Percentiles rank a stretch among this genome's conserved stretches.
Conservation (phyloP, 2,888 invertebrate genomes). For the Chloroclystis v-ata region DNA sequence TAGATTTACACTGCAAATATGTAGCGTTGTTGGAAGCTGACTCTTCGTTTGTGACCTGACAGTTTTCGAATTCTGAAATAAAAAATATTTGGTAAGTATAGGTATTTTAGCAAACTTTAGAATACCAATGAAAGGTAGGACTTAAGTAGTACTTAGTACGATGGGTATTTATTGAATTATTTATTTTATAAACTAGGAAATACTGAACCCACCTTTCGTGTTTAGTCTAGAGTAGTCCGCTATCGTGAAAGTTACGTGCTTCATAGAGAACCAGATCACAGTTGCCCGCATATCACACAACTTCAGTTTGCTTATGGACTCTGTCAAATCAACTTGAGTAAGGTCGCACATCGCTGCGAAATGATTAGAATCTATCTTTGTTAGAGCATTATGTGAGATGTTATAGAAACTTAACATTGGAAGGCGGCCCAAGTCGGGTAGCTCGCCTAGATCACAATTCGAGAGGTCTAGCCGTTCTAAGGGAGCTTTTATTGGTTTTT, state of each 20-base stretch:
- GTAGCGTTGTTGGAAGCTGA: conserved; percentile 48
- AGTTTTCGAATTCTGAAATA: conserved; percentile 59
- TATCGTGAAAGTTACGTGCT: conserved; percentile 49
- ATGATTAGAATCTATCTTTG: conserved; percentile 62
- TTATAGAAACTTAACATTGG: conserved; percentile 80
- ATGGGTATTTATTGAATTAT: no score
- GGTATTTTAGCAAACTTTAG: not conserved
- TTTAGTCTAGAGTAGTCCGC: conserved; percentile 59
- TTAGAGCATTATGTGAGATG: conserved; percentile 79
- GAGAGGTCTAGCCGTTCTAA: conserved; percentile 79
- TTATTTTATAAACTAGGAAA: no score
- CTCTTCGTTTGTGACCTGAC: conserved; percentile 39
- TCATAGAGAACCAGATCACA: conserved; percentile 61
- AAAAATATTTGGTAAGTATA: not conserved
- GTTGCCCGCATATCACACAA: conserved; percentile 53
- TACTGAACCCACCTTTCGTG: conserved; percentile 48
- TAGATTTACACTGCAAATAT: conserved; percentile 51
- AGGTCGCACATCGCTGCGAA: conserved; percentile 81
- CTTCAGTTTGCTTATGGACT: conserved; percentile 48
- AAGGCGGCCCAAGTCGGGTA: conserved; percentile 80
- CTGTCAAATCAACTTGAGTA: conserved; percentile 72
- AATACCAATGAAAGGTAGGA: no score
- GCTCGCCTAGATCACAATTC: conserved; percentile 73
- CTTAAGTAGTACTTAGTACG: no score
- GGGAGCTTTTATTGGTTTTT: conserved; percentile 78